phyloP scores from a whole-genome alignment of 2,888 invertebrate species.

The Hemicrepidius hirtus region DNA sequence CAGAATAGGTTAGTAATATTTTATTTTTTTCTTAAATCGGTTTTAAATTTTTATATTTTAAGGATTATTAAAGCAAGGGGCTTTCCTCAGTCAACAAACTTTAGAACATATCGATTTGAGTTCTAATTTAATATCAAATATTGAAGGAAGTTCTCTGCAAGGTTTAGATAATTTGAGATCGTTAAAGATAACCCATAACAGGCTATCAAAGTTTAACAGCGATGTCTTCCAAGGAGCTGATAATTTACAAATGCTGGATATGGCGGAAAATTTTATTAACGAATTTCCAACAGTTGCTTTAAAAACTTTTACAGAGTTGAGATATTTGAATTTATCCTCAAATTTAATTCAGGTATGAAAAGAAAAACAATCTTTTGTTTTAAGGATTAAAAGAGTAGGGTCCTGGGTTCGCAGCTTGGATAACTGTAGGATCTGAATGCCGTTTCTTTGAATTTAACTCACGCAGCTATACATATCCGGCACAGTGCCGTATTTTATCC shows the following conservation, averaged over 20 bases:
- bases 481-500: too few relatives aligned
- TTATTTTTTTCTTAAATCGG: neutral
- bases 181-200: constrained; percentile 86
- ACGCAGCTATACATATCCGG: too few relatives aligned
- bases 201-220: constrained; percentile 87
- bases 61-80: constrained; percentile 81
- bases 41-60: constrained; percentile 64
- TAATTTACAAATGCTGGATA: constrained; percentile 85
- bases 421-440: too few relatives aligned
- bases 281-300: constrained; percentile 88
- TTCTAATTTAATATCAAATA: constrained; percentile 82
- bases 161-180: constrained; percentile 80
- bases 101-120: constrained; percentile 87
- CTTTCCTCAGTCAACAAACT: constrained; percentile 81
- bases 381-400: too few relatives aligned
- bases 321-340: constrained; percentile 86
- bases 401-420: too few relatives aligned
- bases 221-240: constrained; percentile 87
- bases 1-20: constrained; percentile 79
- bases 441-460: too few relatives aligned
- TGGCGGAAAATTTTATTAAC: constrained; percentile 90
- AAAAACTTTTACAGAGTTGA: constrained; percentile 80
- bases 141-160: constrained; percentile 85
- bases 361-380: too few relatives aligned
- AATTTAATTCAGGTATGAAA: constrained; percentile 85